Base-by-base conservation (phyloP, 1,140 invertebrate species). In the Dinothrombium tinctorium region DNA sequence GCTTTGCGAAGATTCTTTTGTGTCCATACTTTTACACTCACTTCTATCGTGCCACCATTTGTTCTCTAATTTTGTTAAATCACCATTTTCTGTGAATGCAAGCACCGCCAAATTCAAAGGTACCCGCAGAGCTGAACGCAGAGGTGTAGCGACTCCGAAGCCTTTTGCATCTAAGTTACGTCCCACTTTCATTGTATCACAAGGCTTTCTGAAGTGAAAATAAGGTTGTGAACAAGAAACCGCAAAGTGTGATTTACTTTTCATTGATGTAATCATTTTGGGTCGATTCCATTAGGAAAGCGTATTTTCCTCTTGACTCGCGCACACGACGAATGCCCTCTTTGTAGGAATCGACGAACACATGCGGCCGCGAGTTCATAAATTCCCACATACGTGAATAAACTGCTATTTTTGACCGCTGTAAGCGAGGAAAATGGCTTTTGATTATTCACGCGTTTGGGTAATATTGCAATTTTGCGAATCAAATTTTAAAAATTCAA, bases 61-160 rank as follows among this genome's bases (percentile, higher is more conserved):
- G 53, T 82, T 82, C 57, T 77, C 74, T 33, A 96, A 57, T 58
- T 86, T 83, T 26, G 76, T 71, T 50, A 98, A 63, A 49, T 83
- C 76, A 2, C 84, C 89, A 50, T 76, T 77, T 56, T 95, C 87
- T 56, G 83, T 89, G 47, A 96, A 60, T 36, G 74, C 72, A 19
- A 95, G 62, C 17, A 96, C 82, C 0, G 81, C 86, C 46, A 89
- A 60, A 61, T 90, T 90, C 36, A 90, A 74, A 44, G 69, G 70
- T 55, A 87, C 79, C 47, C 49, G 59, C 19, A 53, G 40, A 6
- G 44, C 39, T 1, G 58, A 62, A 15, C 52, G 53, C 22, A 59
- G 49, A 4, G 58, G 57, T 8, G 60, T 64, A 4, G 57, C 62
- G 12, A 64, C 55, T 0, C 62, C 63, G 44, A 60, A 64, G 8